Percentiles rank a stretch among this genome's conserved stretches.
These are phyloP conservation scores for Poeciliopsis turneri DNA, from an alignment of 2,797 vertebrate species.

Conservation along the genomic window DNA sequence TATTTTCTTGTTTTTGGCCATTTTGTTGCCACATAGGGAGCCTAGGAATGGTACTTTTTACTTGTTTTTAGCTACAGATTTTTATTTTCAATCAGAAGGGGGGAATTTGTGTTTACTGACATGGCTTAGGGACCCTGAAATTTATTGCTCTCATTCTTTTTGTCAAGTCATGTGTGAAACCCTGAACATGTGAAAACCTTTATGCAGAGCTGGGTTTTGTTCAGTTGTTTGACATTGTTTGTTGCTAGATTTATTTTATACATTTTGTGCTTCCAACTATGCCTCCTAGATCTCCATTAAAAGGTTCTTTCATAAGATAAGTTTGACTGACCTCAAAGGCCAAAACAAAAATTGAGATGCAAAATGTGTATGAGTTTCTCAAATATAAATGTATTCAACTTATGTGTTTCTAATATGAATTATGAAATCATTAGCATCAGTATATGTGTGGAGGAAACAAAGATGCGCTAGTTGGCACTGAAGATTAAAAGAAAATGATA, in stretches of 20 bases:
- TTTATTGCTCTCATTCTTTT: neutral
- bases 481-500: neutral
- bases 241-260: neutral
- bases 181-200: neutral
- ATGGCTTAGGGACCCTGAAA: neutral
- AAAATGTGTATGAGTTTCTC: neutral
- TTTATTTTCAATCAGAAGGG: neutral
- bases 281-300: neutral
- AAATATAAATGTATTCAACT: neutral
- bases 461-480: neutral
- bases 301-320: neutral
- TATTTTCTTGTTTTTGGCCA: neutral
- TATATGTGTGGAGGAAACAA: neutral
- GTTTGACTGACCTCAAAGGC: neutral
- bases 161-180: neutral
- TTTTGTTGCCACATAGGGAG: neutral
- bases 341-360: neutral
- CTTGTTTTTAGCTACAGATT: neutral
- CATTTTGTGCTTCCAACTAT: neutral
- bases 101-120: neutral
- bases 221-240: neutral
- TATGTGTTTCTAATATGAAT: neutral
- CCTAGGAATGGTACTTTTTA: neutral
- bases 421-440: neutral
- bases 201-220: neutral